A percentile compares a stretch with the other conserved stretches of the same genome.
These are phyloP conservation scores for Dynastes maya DNA, from an alignment of 2,888 invertebrate genomes.

Conservation along the genomic window DNA sequence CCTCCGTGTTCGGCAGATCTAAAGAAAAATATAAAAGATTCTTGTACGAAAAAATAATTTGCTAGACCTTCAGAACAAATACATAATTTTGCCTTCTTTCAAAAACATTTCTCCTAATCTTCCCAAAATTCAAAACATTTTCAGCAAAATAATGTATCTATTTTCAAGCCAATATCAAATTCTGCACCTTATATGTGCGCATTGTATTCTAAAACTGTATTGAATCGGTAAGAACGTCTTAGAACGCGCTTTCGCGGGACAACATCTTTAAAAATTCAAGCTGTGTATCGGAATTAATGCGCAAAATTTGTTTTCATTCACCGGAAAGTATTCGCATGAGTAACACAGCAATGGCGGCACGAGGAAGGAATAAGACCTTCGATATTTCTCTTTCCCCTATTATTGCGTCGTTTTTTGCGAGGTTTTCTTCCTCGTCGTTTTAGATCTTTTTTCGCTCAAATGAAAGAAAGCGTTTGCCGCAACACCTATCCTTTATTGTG, in stretches of 20 bases:
- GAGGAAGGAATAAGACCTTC: neutral
- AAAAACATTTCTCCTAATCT: too few species aligned
- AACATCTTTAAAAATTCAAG: conserved; percentile 4
- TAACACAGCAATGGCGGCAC: neutral
- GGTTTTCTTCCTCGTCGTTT: neutral
- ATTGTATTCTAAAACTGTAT: too few species aligned
- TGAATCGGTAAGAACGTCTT: too few species aligned
- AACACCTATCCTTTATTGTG: neutral
- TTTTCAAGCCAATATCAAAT: too few species aligned
- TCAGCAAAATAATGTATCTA: too few species aligned
- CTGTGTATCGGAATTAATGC: conserved; percentile 2
- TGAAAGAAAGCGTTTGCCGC: conserved; percentile 7
- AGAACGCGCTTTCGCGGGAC: too few species aligned
- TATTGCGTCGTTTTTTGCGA: neutral
- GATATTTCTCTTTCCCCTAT: neutral
- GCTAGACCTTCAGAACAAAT: too few species aligned
- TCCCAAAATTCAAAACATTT: too few species aligned
- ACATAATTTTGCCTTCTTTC: too few species aligned
- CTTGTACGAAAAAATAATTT: too few species aligned
- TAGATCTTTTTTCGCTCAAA: neutral
- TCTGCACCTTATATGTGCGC: too few species aligned
- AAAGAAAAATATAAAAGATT: too few species aligned
- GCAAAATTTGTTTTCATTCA: conserved; percentile 12
- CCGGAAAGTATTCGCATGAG: conserved; percentile 1
- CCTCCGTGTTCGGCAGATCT: conserved; percentile 73